Evolutionary conservation across 2,888 invertebrate genomes (phyloP).

Genomic region (Gastracanthus pulcherrimus): DNA sequence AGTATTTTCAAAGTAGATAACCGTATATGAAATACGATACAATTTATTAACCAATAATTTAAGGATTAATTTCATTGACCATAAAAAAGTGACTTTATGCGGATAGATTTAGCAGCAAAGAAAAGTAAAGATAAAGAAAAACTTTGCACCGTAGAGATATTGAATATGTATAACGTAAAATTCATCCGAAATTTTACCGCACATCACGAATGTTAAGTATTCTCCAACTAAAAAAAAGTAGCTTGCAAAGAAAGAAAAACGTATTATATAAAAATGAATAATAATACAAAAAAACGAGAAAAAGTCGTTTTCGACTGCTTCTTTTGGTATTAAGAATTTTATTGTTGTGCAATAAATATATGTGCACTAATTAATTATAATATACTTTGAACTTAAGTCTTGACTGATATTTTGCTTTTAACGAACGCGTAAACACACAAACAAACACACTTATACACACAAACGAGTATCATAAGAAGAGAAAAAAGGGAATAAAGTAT

Average conservation of each 20-base stretch:
- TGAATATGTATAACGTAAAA: conserved; percentile 8
- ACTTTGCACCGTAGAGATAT: conserved; percentile 34
- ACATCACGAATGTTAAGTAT: conserved; percentile 46
- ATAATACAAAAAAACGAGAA: conserved; percentile 28
- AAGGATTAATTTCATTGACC: not conserved
- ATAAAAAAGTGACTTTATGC: conserved; percentile 20
- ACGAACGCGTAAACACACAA: not conserved
- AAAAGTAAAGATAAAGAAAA: conserved; percentile 23
- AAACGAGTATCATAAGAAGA: not conserved
- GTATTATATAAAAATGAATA: conserved; percentile 19
- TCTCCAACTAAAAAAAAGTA: conserved; percentile 46
- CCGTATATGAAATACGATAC: no score
- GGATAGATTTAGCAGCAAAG: not conserved
- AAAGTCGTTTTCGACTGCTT: conserved; percentile 49
- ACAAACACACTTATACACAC: not conserved
- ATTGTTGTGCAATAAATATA: conserved; percentile 51
- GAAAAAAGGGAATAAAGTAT: not conserved
- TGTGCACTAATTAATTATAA: conserved; percentile 18
- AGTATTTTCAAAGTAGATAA: no score
- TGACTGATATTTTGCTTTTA: conserved; percentile 54
- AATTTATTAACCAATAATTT: no score
- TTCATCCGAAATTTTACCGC: conserved; percentile 52
- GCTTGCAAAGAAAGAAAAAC: conserved; percentile 21
- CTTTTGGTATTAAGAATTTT: conserved; percentile 58
- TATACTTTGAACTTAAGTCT: conserved; percentile 48